Evolutionary conservation across 2,113 vertebrate genomes (phyloP).

Genomic region (Percopsis transmontana): DNA sequence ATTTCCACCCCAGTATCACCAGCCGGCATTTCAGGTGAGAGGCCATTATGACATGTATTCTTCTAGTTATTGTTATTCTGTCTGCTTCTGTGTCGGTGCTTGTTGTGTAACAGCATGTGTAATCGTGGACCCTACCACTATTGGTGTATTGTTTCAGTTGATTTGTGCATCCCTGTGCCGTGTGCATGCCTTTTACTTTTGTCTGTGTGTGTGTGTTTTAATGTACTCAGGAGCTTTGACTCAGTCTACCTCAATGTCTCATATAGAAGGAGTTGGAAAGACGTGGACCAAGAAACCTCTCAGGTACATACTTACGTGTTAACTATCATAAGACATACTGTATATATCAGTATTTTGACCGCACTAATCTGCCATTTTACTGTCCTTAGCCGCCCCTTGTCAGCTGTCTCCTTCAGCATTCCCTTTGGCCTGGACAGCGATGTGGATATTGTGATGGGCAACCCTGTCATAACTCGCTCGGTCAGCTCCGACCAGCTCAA

Average conservation of each 20-base stretch:
- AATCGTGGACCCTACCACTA: conserved; percentile 9
- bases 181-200: conserved; percentile 67
- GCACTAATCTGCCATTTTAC: conserved; percentile 13
- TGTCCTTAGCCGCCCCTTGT: conserved; percentile 82
- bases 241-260: conserved; percentile 91
- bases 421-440: conserved; percentile 94
- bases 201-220: conserved; percentile 61
- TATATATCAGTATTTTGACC: background rate
- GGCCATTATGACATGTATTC: background rate
- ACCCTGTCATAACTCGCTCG: conserved; percentile 86
- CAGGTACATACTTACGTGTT: conserved; percentile 70
- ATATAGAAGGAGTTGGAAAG: conserved; percentile 87
- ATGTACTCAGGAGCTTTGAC: conserved; percentile 82
- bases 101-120: conserved; percentile 12
- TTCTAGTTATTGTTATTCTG: background rate
- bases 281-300: conserved; percentile 86
- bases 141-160: conserved; percentile 30
- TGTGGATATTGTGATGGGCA: conserved; percentile 92
- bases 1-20: conserved; percentile 78
- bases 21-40: conserved; percentile 76
- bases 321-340: background rate
- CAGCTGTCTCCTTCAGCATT: conserved; percentile 92
- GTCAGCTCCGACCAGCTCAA: conserved; percentile 88
- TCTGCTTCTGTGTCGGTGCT: background rate
- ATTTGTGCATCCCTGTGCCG: conserved; percentile 50